Evolutionary conservation across 2,797 vertebrate species (phyloP).

Genomic region (Pteropus rufus): DNA sequence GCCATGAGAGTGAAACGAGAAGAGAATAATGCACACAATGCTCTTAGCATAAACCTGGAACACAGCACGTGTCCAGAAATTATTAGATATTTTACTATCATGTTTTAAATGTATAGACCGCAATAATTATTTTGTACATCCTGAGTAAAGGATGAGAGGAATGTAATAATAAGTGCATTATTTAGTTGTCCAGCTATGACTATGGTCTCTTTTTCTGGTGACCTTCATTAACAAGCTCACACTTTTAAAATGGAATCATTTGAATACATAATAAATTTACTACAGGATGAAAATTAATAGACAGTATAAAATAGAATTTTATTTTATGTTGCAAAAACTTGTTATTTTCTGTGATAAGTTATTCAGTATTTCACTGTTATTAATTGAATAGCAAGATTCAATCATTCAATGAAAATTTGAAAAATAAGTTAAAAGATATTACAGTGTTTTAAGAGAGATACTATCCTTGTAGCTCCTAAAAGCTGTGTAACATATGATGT

Average conservation of each 20-base stretch:
- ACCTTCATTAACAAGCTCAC: background rate
- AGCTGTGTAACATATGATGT: background rate
- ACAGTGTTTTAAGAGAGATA: background rate
- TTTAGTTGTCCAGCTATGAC: background rate
- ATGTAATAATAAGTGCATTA: background rate
- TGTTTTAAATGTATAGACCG: background rate
- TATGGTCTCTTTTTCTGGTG: background rate
- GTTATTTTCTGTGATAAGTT: constrained; percentile 19
- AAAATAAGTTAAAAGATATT: background rate
- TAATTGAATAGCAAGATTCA: background rate
- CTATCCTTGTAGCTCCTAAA: background rate
- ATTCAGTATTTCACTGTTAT: background rate
- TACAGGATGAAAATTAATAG: background rate
- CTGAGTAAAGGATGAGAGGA: background rate
- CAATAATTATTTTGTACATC: background rate
- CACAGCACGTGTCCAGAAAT: background rate
- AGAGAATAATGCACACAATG: background rate
- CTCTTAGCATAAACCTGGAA: background rate
- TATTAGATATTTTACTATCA: background rate
- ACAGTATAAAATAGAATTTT: background rate
- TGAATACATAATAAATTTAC: background rate
- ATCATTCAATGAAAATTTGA: constrained; percentile 26
- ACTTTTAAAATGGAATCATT: background rate
- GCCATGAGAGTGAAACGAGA: background rate
- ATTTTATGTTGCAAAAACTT: background rate